Evolutionary conservation across 1,140 invertebrate species (phyloP).

Genomic region (Oncopodura yosiiana): DNA sequence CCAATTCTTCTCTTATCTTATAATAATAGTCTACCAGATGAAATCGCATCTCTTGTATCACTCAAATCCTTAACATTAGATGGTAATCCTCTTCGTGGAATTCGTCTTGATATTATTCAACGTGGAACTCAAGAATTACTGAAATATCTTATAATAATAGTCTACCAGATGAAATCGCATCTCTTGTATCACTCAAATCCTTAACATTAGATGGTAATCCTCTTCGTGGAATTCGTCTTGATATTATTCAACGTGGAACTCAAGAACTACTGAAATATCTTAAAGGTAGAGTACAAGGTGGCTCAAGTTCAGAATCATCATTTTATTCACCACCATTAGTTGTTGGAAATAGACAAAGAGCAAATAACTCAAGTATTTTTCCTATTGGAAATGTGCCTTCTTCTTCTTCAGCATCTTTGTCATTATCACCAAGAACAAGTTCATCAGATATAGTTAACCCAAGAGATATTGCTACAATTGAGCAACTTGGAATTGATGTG

Average conservation of each 20-base stretch:
- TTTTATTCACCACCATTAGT: background rate
- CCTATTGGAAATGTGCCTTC: background rate
- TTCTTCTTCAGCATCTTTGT: no score
- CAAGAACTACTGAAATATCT: slow-evolving; percentile 67
- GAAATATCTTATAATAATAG: slow-evolving; percentile 64
- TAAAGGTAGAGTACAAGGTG: slow-evolving; percentile 47
- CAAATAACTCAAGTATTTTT: background rate
- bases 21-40: slow-evolving; percentile 67
- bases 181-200: slow-evolving; percentile 68
- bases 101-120: slow-evolving; percentile 64
- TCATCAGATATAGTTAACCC: slow-evolving; percentile 2
- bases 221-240: slow-evolving; percentile 60
- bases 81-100: slow-evolving; percentile 69
- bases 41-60: slow-evolving; percentile 62
- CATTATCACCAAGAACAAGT: no score
- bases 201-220: slow-evolving; percentile 78
- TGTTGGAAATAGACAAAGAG: no score
- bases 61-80: slow-evolving; percentile 71
- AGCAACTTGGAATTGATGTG: slow-evolving; percentile 34
- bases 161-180: slow-evolving; percentile 61
- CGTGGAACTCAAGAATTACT: slow-evolving; percentile 71
- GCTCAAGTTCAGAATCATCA: slow-evolving; percentile 8
- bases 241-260: slow-evolving; percentile 70
- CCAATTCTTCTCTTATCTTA: no score
- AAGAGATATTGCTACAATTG: slow-evolving; percentile 4